Evolutionary conservation across 1,140 invertebrate genomes (phyloP).

Genomic region (Drosophila parvula): DNA sequence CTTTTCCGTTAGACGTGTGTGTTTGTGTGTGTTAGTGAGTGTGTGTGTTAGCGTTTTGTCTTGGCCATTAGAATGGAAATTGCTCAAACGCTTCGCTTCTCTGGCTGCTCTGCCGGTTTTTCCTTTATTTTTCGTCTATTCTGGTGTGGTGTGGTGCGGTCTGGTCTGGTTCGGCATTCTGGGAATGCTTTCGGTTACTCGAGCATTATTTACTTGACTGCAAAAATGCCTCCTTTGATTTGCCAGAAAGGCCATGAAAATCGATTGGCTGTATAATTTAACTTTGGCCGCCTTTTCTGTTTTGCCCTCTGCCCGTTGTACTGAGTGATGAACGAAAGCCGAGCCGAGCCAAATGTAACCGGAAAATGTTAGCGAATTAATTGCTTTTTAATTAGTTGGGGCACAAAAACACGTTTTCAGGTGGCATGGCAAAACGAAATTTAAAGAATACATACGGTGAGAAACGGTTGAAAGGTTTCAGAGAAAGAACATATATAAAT

Average conservation of each 20-base stretch:
- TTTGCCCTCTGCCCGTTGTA: slow-evolving; percentile 21
- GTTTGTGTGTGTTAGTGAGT: background rate
- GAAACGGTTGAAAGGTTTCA: background rate
- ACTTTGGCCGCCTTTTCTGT: slow-evolving; percentile 39
- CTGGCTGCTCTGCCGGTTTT: slow-evolving; percentile 21
- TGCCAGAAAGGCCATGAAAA: slow-evolving; percentile 60
- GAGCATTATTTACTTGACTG: slow-evolving; percentile 40
- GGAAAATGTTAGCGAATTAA: slow-evolving; percentile 53
- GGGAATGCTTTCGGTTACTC: slow-evolving; percentile 41
- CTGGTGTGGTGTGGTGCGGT: slow-evolving; percentile 24
- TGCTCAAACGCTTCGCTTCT: slow-evolving; percentile 37
- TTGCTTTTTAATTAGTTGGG: slow-evolving; percentile 70
- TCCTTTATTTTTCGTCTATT: slow-evolving; percentile 4
- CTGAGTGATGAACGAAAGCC: slow-evolving; percentile 21
- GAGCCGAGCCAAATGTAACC: slow-evolving; percentile 26
- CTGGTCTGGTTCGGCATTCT: slow-evolving; percentile 40
- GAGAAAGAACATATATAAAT: background rate
- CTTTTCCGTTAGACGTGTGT: slow-evolving; percentile 9
- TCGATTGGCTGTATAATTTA: slow-evolving; percentile 68
- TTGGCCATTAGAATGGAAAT: slow-evolving; percentile 61
- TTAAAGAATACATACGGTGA: background rate
- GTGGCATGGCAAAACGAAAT: background rate
- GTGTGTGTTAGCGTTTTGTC: slow-evolving; percentile 24
- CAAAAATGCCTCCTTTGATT: slow-evolving; percentile 56
- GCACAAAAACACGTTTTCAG: slow-evolving; percentile 21